Evolutionary conservation across 1,140 invertebrate species (phyloP).

Genomic region (Agrypnia vestita): DNA sequence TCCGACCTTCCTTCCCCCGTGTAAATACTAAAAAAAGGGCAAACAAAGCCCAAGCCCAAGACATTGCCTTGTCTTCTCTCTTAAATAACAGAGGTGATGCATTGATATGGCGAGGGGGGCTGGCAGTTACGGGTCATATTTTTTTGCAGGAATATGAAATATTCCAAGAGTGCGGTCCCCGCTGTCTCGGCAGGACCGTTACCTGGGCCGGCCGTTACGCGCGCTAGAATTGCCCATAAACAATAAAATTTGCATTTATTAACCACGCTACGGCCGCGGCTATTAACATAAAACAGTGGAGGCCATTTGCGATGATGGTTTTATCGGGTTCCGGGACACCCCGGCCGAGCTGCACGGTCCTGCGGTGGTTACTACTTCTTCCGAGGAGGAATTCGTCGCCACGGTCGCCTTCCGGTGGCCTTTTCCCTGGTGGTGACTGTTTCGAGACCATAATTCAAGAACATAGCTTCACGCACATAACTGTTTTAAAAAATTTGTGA

Average conservation of each 20-base stretch:
- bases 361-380: background rate
- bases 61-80: conserved; percentile 17
- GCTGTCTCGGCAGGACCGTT: conserved; percentile 47
- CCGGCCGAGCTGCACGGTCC: background rate
- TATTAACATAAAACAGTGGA: conserved; percentile 42
- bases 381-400: no score
- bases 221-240: conserved; percentile 59
- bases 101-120: conserved; percentile 39
- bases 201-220: conserved; percentile 47
- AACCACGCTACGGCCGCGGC: conserved; percentile 49
- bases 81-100: conserved; percentile 34
- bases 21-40: no score
- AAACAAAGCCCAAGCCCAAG: background rate
- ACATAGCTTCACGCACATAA: no score
- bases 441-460: no score
- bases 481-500: no score
- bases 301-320: conserved; percentile 48
- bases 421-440: no score
- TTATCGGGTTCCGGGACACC: conserved; percentile 24
- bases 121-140: conserved; percentile 43
- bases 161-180: conserved; percentile 18
- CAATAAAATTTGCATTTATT: conserved; percentile 61
- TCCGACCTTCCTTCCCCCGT: no score
- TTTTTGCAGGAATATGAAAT: conserved; percentile 33
- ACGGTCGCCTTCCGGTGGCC: no score